Evolutionary conservation across 2,888 invertebrate genomes (phyloP), one percentile per base, ranked within the genome.

Genomic region (Andrena chrysosceles): DNA sequence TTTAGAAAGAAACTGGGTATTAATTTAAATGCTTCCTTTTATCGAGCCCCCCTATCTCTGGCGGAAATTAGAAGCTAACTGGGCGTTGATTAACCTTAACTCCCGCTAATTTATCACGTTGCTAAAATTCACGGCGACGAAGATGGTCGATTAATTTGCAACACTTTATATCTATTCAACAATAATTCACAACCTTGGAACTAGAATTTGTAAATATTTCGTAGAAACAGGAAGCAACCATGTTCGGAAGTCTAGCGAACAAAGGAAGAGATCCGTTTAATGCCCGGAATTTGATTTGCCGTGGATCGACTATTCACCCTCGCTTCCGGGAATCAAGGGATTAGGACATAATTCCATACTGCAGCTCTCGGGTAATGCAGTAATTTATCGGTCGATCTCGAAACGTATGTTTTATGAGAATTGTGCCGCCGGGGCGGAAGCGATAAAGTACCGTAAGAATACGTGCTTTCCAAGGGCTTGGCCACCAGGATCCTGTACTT

Each of bases 361-460:
- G 33, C 20, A 29, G 20, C 29, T 31, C 0, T 23, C 20, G 1
- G 20, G 13, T 67, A 67, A 67, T 62, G 35, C 62, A 16, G 23
- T 67, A 63, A 81, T 81, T 72, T 81, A 81, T 81, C 8, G 67
- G 56, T 71, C 67, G 35, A 67, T 81, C 67, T 63, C 29, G 48
- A 56, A 56, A 29, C 35, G 56, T 42, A 31, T 52, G 56, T 80
- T 81, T 63, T 54, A 67, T 49, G 62, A 49, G 62, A 20, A 48
- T 54, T 3, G 10, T 7, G 16, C 7, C 16, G 31, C 3, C 2
- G 10, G 4, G 10, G 20, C 6, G 23, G 35, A 2, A 31, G 7
- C 54, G 49, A 67, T 76, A 60, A 67, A 77, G 67, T 62, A 66
- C 4, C 7, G 16, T 20, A 31, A 31, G 26, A 59, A 66, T 49